phyloP scores from a whole-genome alignment of 2,888 invertebrate species.

The Platynereis dumerilii region DNA sequence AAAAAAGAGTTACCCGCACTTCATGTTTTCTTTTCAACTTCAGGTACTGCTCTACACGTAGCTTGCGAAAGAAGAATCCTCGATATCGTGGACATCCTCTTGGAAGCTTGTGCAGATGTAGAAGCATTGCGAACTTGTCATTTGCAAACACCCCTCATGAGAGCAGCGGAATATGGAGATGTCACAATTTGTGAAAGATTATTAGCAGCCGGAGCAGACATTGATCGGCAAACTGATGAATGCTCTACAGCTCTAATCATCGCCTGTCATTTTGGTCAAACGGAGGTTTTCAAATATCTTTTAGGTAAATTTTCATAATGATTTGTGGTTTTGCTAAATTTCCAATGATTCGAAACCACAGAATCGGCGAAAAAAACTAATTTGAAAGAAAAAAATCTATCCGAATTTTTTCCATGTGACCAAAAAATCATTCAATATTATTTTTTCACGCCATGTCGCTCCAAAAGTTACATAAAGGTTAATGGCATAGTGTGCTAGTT shows the following conservation, averaged over 20 bases:
- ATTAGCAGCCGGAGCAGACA: constrained; percentile 28
- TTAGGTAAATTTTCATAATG: constrained; percentile 27
- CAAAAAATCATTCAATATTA: too few relatives aligned
- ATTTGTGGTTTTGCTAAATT: too few relatives aligned
- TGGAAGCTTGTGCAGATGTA: constrained; percentile 25
- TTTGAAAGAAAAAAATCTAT: too few relatives aligned
- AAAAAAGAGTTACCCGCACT: not conserved
- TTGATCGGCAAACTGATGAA: constrained; percentile 30
- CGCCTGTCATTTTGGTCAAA: constrained; percentile 33
- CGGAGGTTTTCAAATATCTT: constrained; percentile 20
- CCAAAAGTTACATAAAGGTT: too few relatives aligned
- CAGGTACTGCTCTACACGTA: constrained; percentile 33
- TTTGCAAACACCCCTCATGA: constrained; percentile 35
- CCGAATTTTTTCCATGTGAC: too few relatives aligned
- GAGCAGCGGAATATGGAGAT: constrained; percentile 29
- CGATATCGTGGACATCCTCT: constrained; percentile 22
- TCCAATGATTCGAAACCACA: too few relatives aligned
- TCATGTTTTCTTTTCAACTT: constrained; percentile 1
- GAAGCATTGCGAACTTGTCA: constrained; percentile 21
- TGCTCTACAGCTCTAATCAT: constrained; percentile 33
- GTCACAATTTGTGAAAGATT: constrained; percentile 22
- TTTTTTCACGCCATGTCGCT: too few relatives aligned
- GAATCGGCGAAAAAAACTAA: too few relatives aligned
- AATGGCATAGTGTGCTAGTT: too few relatives aligned
- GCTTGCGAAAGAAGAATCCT: constrained; percentile 22